Conservation (phyloP, 2,888 invertebrate genomes). For the Acrobeloides nanus region DNA sequence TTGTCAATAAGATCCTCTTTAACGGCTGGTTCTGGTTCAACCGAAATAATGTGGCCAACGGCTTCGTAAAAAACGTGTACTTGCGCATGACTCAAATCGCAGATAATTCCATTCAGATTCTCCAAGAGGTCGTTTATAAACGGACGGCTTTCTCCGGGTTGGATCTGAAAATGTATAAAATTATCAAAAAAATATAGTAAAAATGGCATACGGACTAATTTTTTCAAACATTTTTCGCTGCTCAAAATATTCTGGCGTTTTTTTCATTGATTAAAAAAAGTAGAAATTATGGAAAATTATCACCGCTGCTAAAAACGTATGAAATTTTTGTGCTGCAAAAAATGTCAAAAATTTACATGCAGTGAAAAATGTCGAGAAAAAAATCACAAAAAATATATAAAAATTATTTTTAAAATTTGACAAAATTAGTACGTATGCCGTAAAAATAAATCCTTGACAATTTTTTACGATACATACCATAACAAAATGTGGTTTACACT, state of each 20-base stretch:
- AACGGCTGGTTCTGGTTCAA: constrained; percentile 70
- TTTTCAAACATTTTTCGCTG: constrained; percentile 6
- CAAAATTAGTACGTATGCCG: background rate
- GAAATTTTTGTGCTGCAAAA: too few relatives aligned
- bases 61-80: constrained; percentile 98
- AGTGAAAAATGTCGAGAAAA: too few relatives aligned
- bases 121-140: constrained; percentile 97
- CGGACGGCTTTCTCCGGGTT: constrained; percentile 88
- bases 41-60: constrained; percentile 96
- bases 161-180: constrained; percentile 62
- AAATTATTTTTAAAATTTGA: background rate
- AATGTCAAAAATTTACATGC: too few relatives aligned
- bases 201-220: background rate
- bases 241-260: background rate
- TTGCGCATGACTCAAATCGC: constrained; percentile 95
- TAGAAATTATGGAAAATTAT: too few relatives aligned
- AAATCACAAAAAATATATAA: background rate
- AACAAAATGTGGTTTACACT: constrained; percentile 95
- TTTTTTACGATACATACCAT: too few relatives aligned
- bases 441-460: too few relatives aligned
- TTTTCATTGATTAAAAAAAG: background rate
- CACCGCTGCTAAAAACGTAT: too few relatives aligned
- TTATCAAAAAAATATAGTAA: constrained; percentile 1
- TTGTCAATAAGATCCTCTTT: constrained; percentile 92
- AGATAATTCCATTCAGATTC: constrained; percentile 92